A percentile compares a stretch with the other conserved stretches of the same genome.
Conservation (phyloP, 1,140 invertebrate species). For the Listronotus bonariensis region DNA sequence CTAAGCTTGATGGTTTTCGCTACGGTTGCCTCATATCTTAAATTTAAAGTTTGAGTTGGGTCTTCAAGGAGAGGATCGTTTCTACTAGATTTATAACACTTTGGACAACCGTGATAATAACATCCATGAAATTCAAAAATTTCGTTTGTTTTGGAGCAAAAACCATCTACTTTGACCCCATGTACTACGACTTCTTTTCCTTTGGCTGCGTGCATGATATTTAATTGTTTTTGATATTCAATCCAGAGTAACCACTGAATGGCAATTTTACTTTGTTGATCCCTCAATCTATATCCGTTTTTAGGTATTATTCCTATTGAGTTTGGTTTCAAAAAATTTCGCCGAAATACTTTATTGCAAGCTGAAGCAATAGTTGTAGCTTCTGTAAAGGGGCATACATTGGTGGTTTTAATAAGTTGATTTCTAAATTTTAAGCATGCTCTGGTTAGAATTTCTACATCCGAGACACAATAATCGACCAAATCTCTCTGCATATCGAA, state of each 20-base stretch:
- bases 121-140: not conserved
- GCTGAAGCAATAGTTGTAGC: conserved; percentile 20
- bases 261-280: conserved; percentile 6
- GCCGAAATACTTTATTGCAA: conserved; percentile 24
- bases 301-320: conserved; percentile 30
- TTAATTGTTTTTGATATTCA: not conserved
- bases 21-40: not conserved
- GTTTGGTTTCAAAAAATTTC: conserved; percentile 26
- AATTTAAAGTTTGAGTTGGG: not conserved
- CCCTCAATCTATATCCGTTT: not conserved
- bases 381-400: conserved; percentile 28
- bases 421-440: conserved; percentile 30
- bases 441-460: conserved; percentile 30
- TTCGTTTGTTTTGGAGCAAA: not conserved
- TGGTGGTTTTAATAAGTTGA: conserved; percentile 9
- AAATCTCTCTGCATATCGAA: conserved; percentile 38
- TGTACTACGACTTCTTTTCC: not conserved
- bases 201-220: conserved; percentile 23
- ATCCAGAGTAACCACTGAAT: not conserved
- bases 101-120: not conserved
- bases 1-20: no score
- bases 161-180: not conserved
- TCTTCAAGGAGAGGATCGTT: not conserved
- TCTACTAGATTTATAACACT: not conserved
- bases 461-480: conserved; percentile 31